Evolutionary conservation across 2,797 vertebrate genomes (phyloP).

Genomic region (Ciconia nigra): DNA sequence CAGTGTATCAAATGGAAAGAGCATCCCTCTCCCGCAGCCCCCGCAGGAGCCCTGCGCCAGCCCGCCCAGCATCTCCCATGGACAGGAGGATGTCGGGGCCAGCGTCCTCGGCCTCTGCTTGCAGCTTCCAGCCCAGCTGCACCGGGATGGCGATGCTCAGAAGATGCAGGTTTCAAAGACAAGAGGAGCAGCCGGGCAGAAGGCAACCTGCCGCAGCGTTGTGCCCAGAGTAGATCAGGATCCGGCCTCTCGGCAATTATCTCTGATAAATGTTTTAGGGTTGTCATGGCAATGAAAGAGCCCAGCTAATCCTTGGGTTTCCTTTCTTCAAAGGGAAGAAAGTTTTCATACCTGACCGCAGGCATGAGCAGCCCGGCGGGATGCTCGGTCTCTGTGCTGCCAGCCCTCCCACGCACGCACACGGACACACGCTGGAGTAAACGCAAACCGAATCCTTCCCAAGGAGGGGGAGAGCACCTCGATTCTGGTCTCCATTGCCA

Average conservation of each 20-base stretch:
- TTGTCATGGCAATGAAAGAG: conserved; percentile 59
- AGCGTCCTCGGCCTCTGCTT: rapidly evolving
- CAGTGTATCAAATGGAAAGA: neutral
- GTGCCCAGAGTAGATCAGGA: neutral
- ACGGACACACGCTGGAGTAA: neutral
- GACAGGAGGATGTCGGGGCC: neutral
- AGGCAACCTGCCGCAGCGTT: neutral
- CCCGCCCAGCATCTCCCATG: neutral
- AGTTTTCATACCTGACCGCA: conserved; percentile 4
- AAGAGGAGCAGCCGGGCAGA: neutral
- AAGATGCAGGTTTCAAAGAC: neutral
- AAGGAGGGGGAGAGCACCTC: neutral
- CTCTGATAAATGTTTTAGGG: conserved; percentile 40
- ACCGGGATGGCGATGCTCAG: rapidly evolving
- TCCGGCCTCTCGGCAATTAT: neutral
- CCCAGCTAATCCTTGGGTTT: neutral
- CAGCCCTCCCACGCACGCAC: neutral
- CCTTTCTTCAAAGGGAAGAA: conserved; percentile 41
- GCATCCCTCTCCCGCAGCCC: neutral
- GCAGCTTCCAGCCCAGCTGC: neutral
- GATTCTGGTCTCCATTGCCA: rapidly evolving
- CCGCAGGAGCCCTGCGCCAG: neutral
- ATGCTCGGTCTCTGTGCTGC: neutral
- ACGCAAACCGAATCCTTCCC: neutral
- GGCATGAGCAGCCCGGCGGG: neutral